Conservation (phyloP, 1,140 invertebrate genomes). For the Ericerus pela region DNA sequence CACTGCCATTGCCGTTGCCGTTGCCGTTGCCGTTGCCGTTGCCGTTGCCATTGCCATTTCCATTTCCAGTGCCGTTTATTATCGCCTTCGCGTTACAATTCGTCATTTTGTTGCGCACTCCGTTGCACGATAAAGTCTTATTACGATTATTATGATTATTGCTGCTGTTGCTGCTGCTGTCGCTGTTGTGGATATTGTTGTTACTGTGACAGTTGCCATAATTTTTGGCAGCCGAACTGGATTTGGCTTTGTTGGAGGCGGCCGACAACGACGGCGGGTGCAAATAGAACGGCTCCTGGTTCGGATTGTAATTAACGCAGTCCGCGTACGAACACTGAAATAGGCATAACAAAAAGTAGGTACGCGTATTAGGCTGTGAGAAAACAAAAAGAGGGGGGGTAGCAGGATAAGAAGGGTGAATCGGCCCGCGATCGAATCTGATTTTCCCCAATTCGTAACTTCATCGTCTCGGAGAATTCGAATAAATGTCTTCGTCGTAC, state of each 20-base stretch:
- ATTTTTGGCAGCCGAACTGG: constrained; percentile 7
- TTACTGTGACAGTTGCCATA: not conserved
- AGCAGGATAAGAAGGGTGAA: too few species aligned
- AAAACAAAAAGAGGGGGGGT: too few species aligned
- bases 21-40: not conserved
- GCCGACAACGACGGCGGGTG: constrained; percentile 41
- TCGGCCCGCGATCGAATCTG: too few species aligned
- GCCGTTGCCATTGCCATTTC: constrained; percentile 3
- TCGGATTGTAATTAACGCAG: constrained; percentile 35
- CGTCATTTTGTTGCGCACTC: too few species aligned
- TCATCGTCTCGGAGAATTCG: too few species aligned
- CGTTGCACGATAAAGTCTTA: too few species aligned
- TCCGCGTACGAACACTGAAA: constrained; percentile 38
- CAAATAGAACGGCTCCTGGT: constrained; percentile 51
- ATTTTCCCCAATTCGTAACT: too few species aligned
- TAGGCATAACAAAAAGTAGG: constrained; percentile 12
- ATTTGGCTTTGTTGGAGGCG: constrained; percentile 13
- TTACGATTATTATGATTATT: constrained; percentile 17
- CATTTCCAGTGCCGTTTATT: too few species aligned
- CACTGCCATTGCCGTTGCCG: not conserved
- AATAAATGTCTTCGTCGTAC: too few species aligned
- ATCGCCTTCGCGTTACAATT: too few species aligned
- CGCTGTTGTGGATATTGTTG: not conserved
- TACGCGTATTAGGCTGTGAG: too few species aligned
- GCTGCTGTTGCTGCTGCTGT: not conserved